A percentile compares a stretch with the other conserved stretches of the same genome.
phyloP scores from a whole-genome alignment of 2,113 vertebrate species.

The Trematocara macrostoma region DNA sequence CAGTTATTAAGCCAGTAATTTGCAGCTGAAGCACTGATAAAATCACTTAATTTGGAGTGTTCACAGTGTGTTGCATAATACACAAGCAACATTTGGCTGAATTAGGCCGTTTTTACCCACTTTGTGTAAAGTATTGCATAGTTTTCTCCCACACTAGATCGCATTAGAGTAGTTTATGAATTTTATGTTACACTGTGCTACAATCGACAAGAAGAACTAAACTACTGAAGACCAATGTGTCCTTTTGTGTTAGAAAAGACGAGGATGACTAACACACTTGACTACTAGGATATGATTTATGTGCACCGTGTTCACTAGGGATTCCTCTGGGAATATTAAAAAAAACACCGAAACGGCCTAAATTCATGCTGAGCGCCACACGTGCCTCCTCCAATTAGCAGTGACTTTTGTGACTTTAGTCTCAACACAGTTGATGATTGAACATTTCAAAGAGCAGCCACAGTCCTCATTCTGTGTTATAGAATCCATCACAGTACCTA shows the following conservation, averaged over 20 bases:
- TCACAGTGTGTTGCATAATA: not conserved
- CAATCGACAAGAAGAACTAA: not conserved
- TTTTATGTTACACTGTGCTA: not conserved
- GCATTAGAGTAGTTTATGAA: not conserved
- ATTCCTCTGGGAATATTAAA: not conserved
- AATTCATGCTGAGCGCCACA: not conserved
- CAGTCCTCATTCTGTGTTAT: not conserved
- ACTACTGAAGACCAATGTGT: not conserved
- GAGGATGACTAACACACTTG: not conserved
- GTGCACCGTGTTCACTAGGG: conserved; percentile 7
- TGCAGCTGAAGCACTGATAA: conserved; percentile 22
- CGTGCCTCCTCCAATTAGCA: conserved; percentile 16
- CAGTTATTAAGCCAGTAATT: conserved; percentile 33
- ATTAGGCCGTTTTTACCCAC: not conserved
- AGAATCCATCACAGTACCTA: not conserved
- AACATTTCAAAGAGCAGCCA: conserved; percentile 11
- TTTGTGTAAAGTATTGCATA: not conserved
- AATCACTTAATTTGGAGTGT: conserved; percentile 22
- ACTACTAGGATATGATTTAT: conserved; percentile 9
- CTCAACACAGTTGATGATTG: not conserved
- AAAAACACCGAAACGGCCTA: not conserved
- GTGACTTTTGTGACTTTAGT: conserved; percentile 13
- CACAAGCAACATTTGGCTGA: not conserved
- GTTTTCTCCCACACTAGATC: not conserved
- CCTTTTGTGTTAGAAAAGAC: not conserved